Conservation (phyloP, 2,888 invertebrate species). For the Drosophila picticornis region DNA sequence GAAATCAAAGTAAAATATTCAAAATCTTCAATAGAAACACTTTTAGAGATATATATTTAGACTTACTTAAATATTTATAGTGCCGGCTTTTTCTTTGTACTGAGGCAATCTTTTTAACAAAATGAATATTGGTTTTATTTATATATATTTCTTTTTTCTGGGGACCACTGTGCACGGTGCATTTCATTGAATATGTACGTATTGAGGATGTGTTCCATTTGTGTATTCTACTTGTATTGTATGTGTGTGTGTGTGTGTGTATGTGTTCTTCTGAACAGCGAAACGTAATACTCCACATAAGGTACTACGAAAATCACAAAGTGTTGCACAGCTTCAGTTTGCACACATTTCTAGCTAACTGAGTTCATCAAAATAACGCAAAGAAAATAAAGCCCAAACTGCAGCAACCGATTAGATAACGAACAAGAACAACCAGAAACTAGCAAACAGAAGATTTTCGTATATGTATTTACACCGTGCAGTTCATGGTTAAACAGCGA, state of each 20-base stretch:
- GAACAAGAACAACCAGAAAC: slow-evolving; percentile 16
- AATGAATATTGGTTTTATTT: not conserved
- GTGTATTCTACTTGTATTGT: slow-evolving; percentile 7
- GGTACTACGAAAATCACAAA: slow-evolving; percentile 53
- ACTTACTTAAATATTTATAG: slow-evolving; percentile 19
- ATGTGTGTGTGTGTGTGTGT: slow-evolving; percentile 10
- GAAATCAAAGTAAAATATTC: slow-evolving; percentile 36
- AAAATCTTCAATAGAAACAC: slow-evolving; percentile 35
- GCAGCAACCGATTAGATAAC: slow-evolving; percentile 8
- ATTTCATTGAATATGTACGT: slow-evolving; percentile 5
- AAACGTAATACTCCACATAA: slow-evolving; percentile 48
- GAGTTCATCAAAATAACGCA: slow-evolving; percentile 26
- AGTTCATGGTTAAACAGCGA: slow-evolving; percentile 22
- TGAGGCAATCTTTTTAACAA: slow-evolving; percentile 2
- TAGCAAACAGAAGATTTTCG: slow-evolving; percentile 42
- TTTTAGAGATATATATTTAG: slow-evolving; percentile 20
- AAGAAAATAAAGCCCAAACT: slow-evolving; percentile 2
- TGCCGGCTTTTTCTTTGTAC: slow-evolving; percentile 19
- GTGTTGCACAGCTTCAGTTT: slow-evolving; percentile 51
- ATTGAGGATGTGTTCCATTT: slow-evolving; percentile 18
- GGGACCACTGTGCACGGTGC: slow-evolving; percentile 48
- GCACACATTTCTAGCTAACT: slow-evolving; percentile 32
- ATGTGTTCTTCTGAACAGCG: slow-evolving; percentile 56
- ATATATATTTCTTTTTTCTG: not conserved
- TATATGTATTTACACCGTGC: slow-evolving; percentile 59